Conservation (phyloP, 2,113 vertebrate genomes). For the Noctilio leporinus region DNA sequence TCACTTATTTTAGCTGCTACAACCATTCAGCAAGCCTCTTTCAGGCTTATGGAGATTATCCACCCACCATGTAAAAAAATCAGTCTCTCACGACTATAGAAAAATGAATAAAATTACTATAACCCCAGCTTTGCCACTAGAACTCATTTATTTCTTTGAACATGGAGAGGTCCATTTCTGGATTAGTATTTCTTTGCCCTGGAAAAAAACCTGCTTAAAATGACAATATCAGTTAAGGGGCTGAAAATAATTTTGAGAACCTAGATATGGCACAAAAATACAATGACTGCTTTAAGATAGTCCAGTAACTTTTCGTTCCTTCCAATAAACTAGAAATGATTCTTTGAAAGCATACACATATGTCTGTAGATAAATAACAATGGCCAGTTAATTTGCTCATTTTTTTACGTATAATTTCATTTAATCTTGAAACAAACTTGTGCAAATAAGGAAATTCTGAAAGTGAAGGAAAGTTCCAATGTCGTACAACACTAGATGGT, state of each 20-base stretch:
- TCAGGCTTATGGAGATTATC: neutral
- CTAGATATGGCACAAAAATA: neutral
- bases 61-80: neutral
- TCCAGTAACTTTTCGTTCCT: neutral
- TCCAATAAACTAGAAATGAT: neutral
- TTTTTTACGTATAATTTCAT: neutral
- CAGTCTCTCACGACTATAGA: neutral
- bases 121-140: neutral
- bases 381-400: neutral
- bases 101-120: neutral
- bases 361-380: neutral
- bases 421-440: neutral
- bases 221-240: neutral
- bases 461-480: neutral
- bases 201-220: neutral
- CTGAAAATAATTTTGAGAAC: neutral
- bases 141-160: neutral
- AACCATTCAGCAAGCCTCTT: neutral
- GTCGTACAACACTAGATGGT: neutral
- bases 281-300: neutral
- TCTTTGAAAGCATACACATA: neutral
- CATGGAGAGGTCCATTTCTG: neutral
- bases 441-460: neutral
- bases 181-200: neutral
- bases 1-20: slow-evolving; percentile 4